Evolutionary conservation across 2,797 vertebrate genomes (phyloP).

Genomic region (Trachops cirrhosus): DNA sequence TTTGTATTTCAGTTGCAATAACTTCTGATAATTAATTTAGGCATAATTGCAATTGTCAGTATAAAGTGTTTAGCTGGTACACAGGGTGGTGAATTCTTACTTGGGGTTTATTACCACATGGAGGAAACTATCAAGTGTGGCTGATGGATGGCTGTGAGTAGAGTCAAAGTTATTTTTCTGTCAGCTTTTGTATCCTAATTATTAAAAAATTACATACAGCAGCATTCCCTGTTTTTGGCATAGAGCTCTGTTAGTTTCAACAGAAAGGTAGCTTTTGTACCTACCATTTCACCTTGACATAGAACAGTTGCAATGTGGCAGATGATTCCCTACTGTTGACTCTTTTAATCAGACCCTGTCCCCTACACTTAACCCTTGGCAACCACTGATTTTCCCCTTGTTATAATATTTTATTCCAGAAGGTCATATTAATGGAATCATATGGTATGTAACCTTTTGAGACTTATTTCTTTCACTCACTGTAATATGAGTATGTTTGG

Average conservation of each 20-base stretch:
- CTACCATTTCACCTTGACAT: neutral
- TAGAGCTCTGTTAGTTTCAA: neutral
- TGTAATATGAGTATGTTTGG: neutral
- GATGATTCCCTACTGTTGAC: neutral
- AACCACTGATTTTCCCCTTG: neutral
- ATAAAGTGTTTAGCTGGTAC: neutral
- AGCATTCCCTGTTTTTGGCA: neutral
- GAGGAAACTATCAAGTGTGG: neutral
- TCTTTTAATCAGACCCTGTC: neutral
- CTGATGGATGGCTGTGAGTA: neutral
- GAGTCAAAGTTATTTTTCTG: neutral
- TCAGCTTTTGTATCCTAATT: neutral
- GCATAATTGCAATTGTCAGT: neutral
- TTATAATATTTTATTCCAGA: neutral
- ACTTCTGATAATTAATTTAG: neutral
- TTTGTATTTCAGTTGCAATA: neutral
- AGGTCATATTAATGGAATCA: constrained; percentile 1
- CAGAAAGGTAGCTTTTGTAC: neutral
- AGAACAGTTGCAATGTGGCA: neutral
- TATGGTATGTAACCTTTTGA: neutral
- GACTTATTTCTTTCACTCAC: neutral
- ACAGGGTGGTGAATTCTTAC: neutral
- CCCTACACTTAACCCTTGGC: neutral
- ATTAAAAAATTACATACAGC: neutral
- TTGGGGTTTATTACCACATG: neutral